Conservation (phyloP, 2,113 vertebrate genomes). For the Embiotoca jacksoni region DNA sequence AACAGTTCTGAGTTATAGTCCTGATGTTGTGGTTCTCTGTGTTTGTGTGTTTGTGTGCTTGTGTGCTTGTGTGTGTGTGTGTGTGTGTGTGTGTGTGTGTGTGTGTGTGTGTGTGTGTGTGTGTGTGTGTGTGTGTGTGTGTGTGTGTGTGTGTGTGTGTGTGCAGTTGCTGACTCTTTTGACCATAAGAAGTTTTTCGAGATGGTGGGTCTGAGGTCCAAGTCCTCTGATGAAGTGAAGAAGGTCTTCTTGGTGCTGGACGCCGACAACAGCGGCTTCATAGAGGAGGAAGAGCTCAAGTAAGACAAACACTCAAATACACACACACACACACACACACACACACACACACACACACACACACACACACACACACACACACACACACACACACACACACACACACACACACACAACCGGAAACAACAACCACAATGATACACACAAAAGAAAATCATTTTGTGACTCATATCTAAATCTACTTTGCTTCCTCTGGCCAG, state of each 20-base stretch:
- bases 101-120: constrained; percentile 33
- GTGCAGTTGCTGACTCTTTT: constrained; percentile 85
- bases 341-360: background rate
- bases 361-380: background rate
- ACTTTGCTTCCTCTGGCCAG: constrained; percentile 71
- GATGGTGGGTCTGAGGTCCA: constrained; percentile 85
- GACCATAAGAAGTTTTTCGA: constrained; percentile 89
- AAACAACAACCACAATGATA: too few relatives aligned
- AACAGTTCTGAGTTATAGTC: background rate
- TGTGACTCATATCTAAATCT: background rate
- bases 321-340: background rate
- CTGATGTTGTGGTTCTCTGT: constrained; percentile 41
- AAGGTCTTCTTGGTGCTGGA: constrained; percentile 88
- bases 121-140: constrained; percentile 47
- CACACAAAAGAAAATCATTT: background rate
- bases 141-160: constrained; percentile 28
- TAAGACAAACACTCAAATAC: constrained; percentile 58
- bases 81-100: constrained; percentile 37
- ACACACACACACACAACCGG: background rate
- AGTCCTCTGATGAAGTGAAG: constrained; percentile 84
- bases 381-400: background rate
- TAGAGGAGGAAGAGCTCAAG: constrained; percentile 90
- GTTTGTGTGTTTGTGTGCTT: constrained; percentile 25
- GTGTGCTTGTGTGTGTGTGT: constrained; percentile 47
- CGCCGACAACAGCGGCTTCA: constrained; percentile 87